Evolutionary conservation across 2,797 vertebrate species (phyloP).

Genomic region (Mormyrops boulengeri): DNA sequence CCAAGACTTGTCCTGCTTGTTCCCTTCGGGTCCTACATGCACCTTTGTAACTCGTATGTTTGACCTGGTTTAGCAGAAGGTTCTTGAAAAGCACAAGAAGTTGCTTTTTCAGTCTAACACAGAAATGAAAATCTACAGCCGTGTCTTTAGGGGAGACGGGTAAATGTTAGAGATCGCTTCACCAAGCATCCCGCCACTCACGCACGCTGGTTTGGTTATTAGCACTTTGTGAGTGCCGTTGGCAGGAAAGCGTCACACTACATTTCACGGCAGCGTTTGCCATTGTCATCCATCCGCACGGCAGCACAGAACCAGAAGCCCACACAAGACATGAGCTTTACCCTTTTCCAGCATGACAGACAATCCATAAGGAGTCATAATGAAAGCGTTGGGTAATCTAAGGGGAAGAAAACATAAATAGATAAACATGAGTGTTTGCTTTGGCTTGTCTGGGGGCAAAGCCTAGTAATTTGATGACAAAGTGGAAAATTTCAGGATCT

Average conservation of each 20-base stretch:
- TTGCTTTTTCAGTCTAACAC: not conserved
- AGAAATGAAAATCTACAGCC: not conserved
- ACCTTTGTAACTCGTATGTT: not conserved
- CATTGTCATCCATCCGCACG: not conserved
- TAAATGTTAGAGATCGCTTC: not conserved
- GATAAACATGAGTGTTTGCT: constrained; percentile 17
- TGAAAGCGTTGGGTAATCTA: not conserved
- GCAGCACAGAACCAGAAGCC: not conserved
- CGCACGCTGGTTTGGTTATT: not conserved
- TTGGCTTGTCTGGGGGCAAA: constrained; percentile 18
- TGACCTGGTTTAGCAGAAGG: not conserved
- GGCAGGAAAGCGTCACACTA: too few relatives aligned
- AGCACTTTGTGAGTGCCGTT: not conserved
- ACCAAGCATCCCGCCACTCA: not conserved
- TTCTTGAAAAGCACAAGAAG: not conserved
- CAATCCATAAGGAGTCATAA: not conserved
- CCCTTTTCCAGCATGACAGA: not conserved
- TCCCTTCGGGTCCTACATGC: not conserved
- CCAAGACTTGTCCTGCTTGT: not conserved
- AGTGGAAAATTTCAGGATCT: constrained; percentile 14
- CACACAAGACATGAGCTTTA: not conserved
- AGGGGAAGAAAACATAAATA: not conserved
- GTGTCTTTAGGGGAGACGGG: not conserved
- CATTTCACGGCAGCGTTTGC: not conserved
- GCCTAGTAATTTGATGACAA: constrained; percentile 23